Evolutionary conservation across 30 jellyfish, hydroid and myxozoan species (phyloP), one percentile per base, ranked within the genome.

Genomic region (Turritopsis dohrnii): DNA sequence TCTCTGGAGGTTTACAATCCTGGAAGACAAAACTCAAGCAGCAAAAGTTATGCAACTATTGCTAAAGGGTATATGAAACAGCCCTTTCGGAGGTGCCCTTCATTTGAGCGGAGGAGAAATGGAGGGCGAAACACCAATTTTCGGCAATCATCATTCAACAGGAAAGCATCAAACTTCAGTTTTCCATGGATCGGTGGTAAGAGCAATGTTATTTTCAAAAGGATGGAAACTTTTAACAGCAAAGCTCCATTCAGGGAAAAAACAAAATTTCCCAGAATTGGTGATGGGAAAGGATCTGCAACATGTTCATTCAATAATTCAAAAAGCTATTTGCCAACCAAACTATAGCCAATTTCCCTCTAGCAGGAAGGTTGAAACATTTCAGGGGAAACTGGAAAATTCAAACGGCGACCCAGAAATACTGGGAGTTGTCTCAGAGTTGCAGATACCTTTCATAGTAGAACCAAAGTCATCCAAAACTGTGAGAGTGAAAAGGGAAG

Each of bases 401-500:
- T 5, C 17, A 66, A 66, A 7, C 27, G 17, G 17, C 29, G 76
- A 66, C 17, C 16, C 17, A 66, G 29, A 66, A 66, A 66, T 66
- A 21, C 29, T 66, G 29, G 76, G 29, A 26, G 7, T 21, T 66
- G 76, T 66, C 29, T 66, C 76, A 66, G 76, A 17, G 29, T 66
- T 66, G 76, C 76, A 66, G 76, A 66, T 66, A 21, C 76, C 76
- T 66, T 66, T 66, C 76, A 66, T 66, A 17, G 76, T 21, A 7
- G 29, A 7, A 66, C 76, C 76, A 66, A 66, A 17, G 29, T 17
- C 7, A 66, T 17, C 27, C 27, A 66, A 66, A 66, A 66, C 76
- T 1, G 27, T 66, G 29, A 21, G 76, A 66, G 17, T 66, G 76
- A 66, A 66, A 21, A 21, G 29, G 77, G 30, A 69, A 21, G 77